Conservation (phyloP, 2,888 invertebrate genomes). For the Lepeophtheirus nordmannii region DNA sequence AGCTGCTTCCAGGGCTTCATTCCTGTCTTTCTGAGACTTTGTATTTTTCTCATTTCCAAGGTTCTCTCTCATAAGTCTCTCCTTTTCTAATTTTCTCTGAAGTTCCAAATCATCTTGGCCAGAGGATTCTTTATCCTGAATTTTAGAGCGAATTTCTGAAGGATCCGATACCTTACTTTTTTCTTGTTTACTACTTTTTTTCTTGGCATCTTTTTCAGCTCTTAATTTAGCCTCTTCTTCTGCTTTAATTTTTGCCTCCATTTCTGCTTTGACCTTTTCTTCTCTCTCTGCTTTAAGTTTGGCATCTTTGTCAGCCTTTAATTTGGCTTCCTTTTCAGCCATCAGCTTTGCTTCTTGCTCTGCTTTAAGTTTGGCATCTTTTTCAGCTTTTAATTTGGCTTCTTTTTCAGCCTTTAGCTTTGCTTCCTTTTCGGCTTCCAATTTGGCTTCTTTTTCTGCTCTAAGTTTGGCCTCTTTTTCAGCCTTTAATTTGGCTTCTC, state of each 20-base stretch:
- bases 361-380: slow-evolving; percentile 5
- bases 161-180: neutral
- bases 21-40: neutral
- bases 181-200: neutral
- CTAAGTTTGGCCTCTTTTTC: slow-evolving; percentile 10
- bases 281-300: neutral
- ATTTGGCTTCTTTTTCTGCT: slow-evolving; percentile 5
- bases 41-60: neutral
- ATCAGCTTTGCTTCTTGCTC: slow-evolving; percentile 1
- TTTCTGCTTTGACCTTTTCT: neutral
- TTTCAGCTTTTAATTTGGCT: neutral
- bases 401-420: slow-evolving; percentile 5
- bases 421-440: neutral
- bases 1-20: neutral
- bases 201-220: slow-evolving; percentile 3
- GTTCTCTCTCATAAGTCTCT: neutral
- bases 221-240: slow-evolving; percentile 9
- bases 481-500: neutral
- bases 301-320: slow-evolving; percentile 13
- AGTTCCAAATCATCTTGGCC: neutral
- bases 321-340: slow-evolving; percentile 1
- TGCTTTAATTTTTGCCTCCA: slow-evolving; percentile 5
- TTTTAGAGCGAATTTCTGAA: neutral
- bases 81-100: neutral
- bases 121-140: neutral